phyloP scores from a whole-genome alignment of 92 coral and sea anemone species.

The Heliopora coerulea region DNA sequence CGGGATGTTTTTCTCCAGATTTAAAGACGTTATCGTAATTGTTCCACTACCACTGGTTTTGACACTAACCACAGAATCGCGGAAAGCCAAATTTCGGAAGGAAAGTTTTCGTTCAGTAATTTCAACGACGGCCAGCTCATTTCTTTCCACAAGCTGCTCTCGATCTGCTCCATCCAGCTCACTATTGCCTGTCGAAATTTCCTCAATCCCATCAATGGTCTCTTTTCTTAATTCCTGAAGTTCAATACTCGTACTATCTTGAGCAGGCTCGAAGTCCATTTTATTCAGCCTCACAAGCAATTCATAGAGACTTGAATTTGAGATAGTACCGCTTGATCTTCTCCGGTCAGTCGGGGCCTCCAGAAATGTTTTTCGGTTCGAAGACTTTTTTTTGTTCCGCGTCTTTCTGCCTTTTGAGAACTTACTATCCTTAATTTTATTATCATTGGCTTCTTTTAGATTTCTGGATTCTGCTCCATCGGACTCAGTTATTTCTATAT shows the following conservation, averaged over 20 bases:
- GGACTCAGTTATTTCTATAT: constrained; percentile 4
- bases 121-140: background rate
- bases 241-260: background rate
- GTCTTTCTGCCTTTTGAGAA: background rate
- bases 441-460: background rate
- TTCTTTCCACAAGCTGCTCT: constrained; percentile 57
- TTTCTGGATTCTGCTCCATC: background rate
- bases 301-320: constrained; percentile 29
- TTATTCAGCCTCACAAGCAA: constrained; percentile 26
- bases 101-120: background rate
- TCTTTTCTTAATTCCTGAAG: background rate
- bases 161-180: constrained; percentile 36
- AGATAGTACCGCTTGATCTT: constrained; percentile 10
- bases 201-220: background rate
- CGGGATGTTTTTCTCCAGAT: constrained; percentile 4
- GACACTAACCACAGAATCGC: constrained; percentile 28
- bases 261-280: constrained; percentile 14
- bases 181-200: background rate
- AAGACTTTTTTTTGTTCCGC: background rate
- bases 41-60: constrained; percentile 10
- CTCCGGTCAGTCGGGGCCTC: constrained; percentile 18
- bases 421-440: background rate
- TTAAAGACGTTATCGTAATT: constrained; percentile 1
- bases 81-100: constrained; percentile 33
- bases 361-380: background rate